phyloP scores from a whole-genome alignment of 2,113 vertebrate species.

The Isichthys henryi region DNA sequence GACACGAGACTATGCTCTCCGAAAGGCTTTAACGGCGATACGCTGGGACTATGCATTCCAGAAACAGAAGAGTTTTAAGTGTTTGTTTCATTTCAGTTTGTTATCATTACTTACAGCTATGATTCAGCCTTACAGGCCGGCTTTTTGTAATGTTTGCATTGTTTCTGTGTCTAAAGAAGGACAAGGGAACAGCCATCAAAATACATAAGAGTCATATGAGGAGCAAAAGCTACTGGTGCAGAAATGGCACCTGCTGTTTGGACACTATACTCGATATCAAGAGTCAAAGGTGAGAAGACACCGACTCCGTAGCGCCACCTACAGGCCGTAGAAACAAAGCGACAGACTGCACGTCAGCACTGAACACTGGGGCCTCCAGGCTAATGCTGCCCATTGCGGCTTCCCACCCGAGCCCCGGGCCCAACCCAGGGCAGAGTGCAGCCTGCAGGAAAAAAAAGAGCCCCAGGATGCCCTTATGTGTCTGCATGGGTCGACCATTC shows the following conservation, averaged over 20 bases:
- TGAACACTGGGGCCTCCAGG: background rate
- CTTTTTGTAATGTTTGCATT: background rate
- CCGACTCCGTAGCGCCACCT: background rate
- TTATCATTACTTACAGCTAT: background rate
- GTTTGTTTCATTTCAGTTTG: background rate
- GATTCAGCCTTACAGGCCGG: background rate
- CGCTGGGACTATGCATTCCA: background rate
- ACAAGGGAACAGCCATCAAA: background rate
- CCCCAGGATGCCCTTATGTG: background rate
- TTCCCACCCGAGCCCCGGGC: background rate
- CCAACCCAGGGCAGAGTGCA: background rate
- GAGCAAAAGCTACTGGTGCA: background rate
- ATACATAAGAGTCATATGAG: background rate
- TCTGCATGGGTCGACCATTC: background rate
- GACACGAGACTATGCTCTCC: background rate
- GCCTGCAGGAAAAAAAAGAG: background rate
- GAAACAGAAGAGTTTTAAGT: background rate
- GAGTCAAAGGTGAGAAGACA: background rate
- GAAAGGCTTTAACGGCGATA: background rate
- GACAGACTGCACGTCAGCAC: background rate
- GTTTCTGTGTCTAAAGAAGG: background rate
- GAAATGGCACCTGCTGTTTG: background rate
- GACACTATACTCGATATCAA: background rate
- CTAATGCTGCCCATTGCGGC: background rate
- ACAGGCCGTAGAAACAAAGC: background rate